Evolutionary conservation across 2,888 invertebrate species (phyloP).

Genomic region (Euspilapteryx auroguttella): DNA sequence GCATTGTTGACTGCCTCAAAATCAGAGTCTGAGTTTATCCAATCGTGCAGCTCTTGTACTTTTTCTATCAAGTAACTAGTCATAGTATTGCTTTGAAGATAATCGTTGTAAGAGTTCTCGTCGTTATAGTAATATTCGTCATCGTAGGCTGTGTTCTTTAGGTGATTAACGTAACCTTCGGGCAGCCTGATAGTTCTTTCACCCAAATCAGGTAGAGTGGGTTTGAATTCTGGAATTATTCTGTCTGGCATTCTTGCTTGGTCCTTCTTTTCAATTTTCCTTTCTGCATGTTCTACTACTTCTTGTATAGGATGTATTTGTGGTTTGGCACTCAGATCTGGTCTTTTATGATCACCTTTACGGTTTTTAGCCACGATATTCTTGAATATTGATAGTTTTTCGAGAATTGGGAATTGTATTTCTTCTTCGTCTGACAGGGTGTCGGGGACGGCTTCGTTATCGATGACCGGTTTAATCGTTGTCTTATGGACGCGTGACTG

Average conservation of each 20-base stretch:
- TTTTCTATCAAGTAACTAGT: conserved; percentile 51
- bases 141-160: conserved; percentile 19
- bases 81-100: conserved; percentile 47
- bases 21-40: conserved; percentile 43
- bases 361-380: conserved; percentile 21
- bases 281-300: conserved; percentile 22
- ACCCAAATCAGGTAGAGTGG: conserved; percentile 23
- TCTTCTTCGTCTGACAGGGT: conserved; percentile 16
- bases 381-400: conserved; percentile 38
- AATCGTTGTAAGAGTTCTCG: conserved; percentile 43
- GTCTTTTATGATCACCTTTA: conserved; percentile 10
- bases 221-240: conserved; percentile 31
- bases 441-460: too few relatives aligned
- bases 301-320: conserved; percentile 44
- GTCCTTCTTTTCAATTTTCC: conserved; percentile 44
- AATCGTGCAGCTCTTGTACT: conserved; percentile 52
- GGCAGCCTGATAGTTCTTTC: conserved; percentile 20
- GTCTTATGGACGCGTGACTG: too few relatives aligned
- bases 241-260: conserved; percentile 18
- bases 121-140: conserved; percentile 46
- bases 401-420: conserved; percentile 21
- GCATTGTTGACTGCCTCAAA: conserved; percentile 17
- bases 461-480: too few relatives aligned
- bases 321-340: conserved; percentile 21
- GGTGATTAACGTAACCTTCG: conserved; percentile 20